Conservation (phyloP, 2,888 invertebrate species). For the Diadegma fenestrale region DNA sequence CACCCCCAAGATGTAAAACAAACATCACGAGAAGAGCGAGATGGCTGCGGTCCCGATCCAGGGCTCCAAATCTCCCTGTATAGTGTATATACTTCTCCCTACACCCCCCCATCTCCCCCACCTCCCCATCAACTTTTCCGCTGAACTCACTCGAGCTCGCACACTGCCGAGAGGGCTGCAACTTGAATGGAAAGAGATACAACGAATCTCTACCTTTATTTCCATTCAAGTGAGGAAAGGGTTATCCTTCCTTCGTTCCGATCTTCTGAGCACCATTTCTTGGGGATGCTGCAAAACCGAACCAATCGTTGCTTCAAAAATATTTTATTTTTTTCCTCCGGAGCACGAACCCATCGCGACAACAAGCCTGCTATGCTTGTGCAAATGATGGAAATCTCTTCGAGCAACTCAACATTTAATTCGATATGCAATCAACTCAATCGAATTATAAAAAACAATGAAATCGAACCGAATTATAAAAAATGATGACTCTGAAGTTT, state of each 20-base stretch:
- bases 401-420: background rate
- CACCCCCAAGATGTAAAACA: constrained; percentile 70
- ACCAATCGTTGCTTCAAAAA: constrained; percentile 45
- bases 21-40: constrained; percentile 69
- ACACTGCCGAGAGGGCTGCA: constrained; percentile 56
- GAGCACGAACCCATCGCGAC: background rate
- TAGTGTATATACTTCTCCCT: background rate
- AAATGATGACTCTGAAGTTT: too few relatives aligned
- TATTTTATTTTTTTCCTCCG: constrained; percentile 48
- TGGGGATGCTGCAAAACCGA: constrained; percentile 58
- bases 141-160: constrained; percentile 43
- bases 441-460: too few relatives aligned
- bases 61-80: constrained; percentile 74
- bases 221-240: constrained; percentile 82
- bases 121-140: constrained; percentile 40
- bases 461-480: too few relatives aligned
- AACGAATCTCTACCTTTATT: constrained; percentile 82
- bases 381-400: background rate
- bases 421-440: too few relatives aligned
- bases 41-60: constrained; percentile 75
- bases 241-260: constrained; percentile 72
- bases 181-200: constrained; percentile 68
- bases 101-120: constrained; percentile 36
- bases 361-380: background rate
- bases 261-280: constrained; percentile 39